Evolutionary conservation across 2,797 vertebrate genomes (phyloP), one percentile per base, ranked within the genome.

Genomic region (Helicolenus hilgendorfi): DNA sequence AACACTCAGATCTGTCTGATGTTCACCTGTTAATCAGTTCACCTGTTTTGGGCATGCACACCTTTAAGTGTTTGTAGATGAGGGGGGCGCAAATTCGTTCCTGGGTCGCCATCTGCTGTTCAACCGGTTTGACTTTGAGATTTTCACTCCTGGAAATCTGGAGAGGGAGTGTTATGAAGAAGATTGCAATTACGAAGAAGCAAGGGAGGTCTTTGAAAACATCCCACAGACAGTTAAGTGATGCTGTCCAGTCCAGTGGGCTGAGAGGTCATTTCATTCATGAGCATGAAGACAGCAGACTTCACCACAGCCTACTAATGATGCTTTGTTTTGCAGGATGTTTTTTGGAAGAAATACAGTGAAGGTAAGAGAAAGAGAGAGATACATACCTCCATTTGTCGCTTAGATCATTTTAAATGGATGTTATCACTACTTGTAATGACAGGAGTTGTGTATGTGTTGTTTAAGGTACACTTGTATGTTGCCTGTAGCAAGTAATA

Each of bases 51-150:
- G 7, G 22, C 27, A 4, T 9, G 5, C 20, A 2, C 33, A 18
- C 2, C 24, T 45, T 7, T 1, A 45, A 99, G 99, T 99, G 77
- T 99, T 99, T 93, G 93, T 97, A 24, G 97, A 97, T 73, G 98
- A 96, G 83, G 97, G 97, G 58, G 96, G 96, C 63, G 99, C 99
- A 4, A 98, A 97, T 71, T 89, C 91, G 60, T 99, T 99, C 95
- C 96, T 99, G 69, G 96, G 96, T 89, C 98, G 99, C 72, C 98
- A 86, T 63, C 98, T 99, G 81, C 95, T 99, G 68, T 97, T 97
- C 87, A 99, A 99, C 91, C 98, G 98, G 83, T 99, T 99, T 91
- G 99, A 99, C 92, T 98, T 99, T 92, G 99, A 99, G 94, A 95
- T 98, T 27, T 98, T 99, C 84, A 98, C 98, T 13, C 97, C 94